Base-by-base conservation (phyloP, 2,888 invertebrate genomes). In the Holacanthella duospinosa region DNA sequence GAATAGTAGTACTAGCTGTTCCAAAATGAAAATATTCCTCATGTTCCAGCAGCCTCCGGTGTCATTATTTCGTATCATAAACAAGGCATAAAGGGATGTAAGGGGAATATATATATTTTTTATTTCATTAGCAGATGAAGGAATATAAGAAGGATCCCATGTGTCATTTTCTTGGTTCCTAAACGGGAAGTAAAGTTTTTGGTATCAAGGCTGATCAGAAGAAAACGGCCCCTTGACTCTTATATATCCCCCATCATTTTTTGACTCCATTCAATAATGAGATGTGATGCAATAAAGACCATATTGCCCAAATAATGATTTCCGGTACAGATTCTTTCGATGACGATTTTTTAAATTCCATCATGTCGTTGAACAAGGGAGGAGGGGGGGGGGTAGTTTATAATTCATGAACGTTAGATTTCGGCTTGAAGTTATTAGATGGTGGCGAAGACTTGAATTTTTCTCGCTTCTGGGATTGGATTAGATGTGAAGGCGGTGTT, bases 221-320 rank as follows among this genome's bases (percentile, higher is more conserved):
- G 29, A 63, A 59, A 65, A 67, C 69, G 68, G 66, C 16, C 36
- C 36, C 36, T 36, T 48, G 48, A 48, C 21, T 48, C n/a, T 21
- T 21, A 9, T 48, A 48, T 48, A 48, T 48, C 21, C 12, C 48
- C 6, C 36, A 9, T 36, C 36, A 36, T 36, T 36, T 16, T 21
- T 48, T 48, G 59, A 56, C 60, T 65, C 63, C 64, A 57, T 64
- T n/a, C n/a, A n/a, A n/a, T n/a, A n/a, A n/a, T n/a, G n/a, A n/a
- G n/a, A n/a, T n/a, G n/a, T n/a, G n/a, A n/a, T n/a, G 73, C 70
- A 67, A 72, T 72, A 71, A 73, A 73, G 71, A 71, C 71, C 73
- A 71, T 73, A 73, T 73, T 73, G 71, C 71, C 70, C 71, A 73
- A 73, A 73, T 73, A 73, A 73, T 71, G 71, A 73, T 73, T 73